A percentile compares a stretch with the other conserved stretches of the same genome.
These are phyloP conservation scores for Halichondria panicea DNA, from an alignment of 37 sponge, comb jelly and placozoan genomes.

Conservation along the genomic window DNA sequence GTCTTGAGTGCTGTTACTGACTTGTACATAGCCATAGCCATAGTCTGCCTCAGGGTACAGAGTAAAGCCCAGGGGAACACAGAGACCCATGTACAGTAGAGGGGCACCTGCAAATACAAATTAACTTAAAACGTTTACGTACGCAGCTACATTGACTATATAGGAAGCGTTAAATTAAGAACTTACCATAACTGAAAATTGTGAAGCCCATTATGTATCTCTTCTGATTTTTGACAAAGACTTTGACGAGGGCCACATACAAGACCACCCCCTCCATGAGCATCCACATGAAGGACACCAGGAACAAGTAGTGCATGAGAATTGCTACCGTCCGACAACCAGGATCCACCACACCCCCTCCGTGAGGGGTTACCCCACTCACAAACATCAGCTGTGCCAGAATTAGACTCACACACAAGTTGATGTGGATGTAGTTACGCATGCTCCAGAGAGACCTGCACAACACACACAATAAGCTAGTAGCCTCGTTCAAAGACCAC, in stretches of 20 bases:
- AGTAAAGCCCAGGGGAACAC: constrained; percentile 40
- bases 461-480: no score
- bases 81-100: constrained; percentile 28
- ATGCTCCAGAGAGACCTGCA: no score
- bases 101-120: constrained; percentile 40
- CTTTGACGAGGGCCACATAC: constrained; percentile 53
- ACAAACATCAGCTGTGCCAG: no score
- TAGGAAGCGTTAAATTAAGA: background rate
- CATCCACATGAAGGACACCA: constrained; percentile 78
- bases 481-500: no score
- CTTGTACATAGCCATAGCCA: constrained; percentile 7
- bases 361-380: no score
- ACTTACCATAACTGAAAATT: constrained; percentile 53
- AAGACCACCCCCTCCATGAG: constrained; percentile 79
- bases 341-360: no score
- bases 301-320: constrained; percentile 58
- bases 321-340: constrained; percentile 42
- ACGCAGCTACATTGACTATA: background rate
- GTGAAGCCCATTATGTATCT: constrained; percentile 49
- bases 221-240: constrained; percentile 46
- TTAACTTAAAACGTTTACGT: background rate
- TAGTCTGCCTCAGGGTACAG: constrained; percentile 7
- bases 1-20: no score
- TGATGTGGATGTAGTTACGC: no score
- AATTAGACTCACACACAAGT: no score